Evolutionary conservation across 2,797 vertebrate genomes (phyloP).

Genomic region (Enteromius trimaculatus): DNA sequence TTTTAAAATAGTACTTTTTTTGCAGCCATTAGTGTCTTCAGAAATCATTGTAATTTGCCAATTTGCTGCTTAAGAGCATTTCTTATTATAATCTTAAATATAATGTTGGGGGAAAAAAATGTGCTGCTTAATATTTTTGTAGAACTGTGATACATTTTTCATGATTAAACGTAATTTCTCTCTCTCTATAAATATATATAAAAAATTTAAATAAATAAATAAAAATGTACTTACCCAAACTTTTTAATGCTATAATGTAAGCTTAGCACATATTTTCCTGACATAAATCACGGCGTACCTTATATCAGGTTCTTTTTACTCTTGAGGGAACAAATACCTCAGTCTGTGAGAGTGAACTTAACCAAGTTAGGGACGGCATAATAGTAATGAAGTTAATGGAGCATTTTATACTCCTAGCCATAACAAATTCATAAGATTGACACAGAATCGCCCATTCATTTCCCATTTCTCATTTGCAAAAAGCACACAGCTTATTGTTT

Average conservation of each 20-base stretch:
- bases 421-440: conserved; percentile 50
- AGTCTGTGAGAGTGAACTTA: conserved; percentile 20
- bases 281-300: not conserved
- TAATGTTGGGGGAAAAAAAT: not conserved
- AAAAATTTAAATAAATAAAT: not conserved
- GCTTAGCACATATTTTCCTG: not conserved
- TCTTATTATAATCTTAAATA: not conserved
- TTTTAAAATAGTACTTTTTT: not conserved
- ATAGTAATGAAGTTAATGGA: conserved; percentile 48
- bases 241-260: not conserved
- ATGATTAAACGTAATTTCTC: not conserved
- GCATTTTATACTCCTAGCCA: conserved; percentile 53
- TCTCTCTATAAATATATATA: no score
- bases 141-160: not conserved
- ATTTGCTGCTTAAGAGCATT: not conserved
- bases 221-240: not conserved
- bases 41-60: not conserved
- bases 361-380: conserved; percentile 34
- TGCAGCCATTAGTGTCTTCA: not conserved
- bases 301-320: not conserved
- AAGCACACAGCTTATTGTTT: not conserved
- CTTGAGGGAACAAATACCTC: not conserved
- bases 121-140: not conserved
- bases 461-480: conserved; percentile 10
- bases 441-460: conserved; percentile 12